Evolutionary conservation across 2,113 vertebrate species (phyloP).

Genomic region (Onychostoma macrolepis): DNA sequence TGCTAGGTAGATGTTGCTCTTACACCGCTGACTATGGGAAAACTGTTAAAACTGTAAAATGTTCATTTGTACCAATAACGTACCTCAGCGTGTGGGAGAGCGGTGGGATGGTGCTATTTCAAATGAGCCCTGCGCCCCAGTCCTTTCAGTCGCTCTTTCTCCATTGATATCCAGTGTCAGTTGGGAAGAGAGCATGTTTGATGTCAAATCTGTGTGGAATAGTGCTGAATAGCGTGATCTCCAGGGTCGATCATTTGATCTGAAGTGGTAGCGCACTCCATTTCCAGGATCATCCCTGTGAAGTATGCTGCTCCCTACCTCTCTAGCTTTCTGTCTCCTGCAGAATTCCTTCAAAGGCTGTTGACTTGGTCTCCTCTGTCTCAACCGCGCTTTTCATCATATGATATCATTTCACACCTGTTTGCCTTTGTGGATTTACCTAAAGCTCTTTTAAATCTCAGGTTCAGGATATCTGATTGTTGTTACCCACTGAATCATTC

Average conservation of each 20-base stretch:
- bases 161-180: not conserved
- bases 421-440: slow-evolving; percentile 41
- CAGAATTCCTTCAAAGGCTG: slow-evolving; percentile 38
- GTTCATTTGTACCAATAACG: slow-evolving; percentile 9
- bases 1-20: not conserved
- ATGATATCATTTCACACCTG: slow-evolving; percentile 22
- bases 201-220: not conserved
- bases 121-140: slow-evolving; percentile 1
- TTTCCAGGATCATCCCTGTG: slow-evolving; percentile 20
- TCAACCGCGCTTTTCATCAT: slow-evolving; percentile 25
- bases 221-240: slow-evolving; percentile 4
- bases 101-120: slow-evolving; percentile 45
- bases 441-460: slow-evolving; percentile 44
- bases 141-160: not conserved
- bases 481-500: slow-evolving; percentile 29
- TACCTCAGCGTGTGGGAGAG: slow-evolving; percentile 41
- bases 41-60: not conserved
- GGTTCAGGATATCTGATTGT: slow-evolving; percentile 41
- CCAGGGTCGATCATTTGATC: slow-evolving; percentile 29
- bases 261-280: not conserved
- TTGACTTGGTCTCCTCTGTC: slow-evolving; percentile 1
- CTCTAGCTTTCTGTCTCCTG: not conserved
- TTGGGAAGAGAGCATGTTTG: not conserved
- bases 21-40: not conserved
- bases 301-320: slow-evolving; percentile 19